These are phyloP conservation scores for Gnathonemus echidnorhynchus DNA, from an alignment of 2,113 vertebrate species.

Conservation along the genomic window DNA sequence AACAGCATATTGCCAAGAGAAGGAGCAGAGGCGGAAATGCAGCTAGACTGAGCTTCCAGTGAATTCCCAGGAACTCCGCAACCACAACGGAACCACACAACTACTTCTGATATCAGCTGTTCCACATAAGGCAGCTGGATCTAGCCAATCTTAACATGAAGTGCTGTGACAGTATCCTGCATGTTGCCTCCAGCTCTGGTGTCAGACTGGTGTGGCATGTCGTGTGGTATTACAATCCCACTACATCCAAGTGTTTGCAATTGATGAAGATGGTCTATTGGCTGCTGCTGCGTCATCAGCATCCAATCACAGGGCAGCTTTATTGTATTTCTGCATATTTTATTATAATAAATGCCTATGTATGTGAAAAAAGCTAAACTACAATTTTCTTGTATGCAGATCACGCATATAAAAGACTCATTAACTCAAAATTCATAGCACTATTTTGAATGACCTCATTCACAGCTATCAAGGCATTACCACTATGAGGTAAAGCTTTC, in stretches of 20 bases:
- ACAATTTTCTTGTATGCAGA: neutral
- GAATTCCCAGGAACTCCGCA: neutral
- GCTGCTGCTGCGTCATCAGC: neutral
- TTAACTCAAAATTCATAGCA: neutral
- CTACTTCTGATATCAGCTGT: neutral
- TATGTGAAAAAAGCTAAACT: neutral
- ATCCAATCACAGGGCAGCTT: neutral
- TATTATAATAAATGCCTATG: neutral
- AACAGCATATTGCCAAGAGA: neutral
- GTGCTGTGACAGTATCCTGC: too few species aligned
- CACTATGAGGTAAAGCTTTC: neutral
- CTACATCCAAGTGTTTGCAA: neutral
- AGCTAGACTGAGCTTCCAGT: neutral
- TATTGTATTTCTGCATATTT: neutral
- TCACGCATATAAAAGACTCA: too few species aligned
- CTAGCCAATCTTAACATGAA: too few species aligned
- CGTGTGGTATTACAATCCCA: neutral
- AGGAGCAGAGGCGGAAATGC: neutral
- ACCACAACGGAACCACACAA: neutral
- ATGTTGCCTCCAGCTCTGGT: neutral
- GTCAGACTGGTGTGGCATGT: neutral
- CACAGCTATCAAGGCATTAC: neutral
- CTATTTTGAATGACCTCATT: neutral
- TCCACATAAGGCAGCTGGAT: neutral
- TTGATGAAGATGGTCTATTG: neutral